These are phyloP conservation scores for Crocodylus rhombifer DNA, from an alignment of 2,797 vertebrate genomes.

Conservation along the genomic window DNA sequence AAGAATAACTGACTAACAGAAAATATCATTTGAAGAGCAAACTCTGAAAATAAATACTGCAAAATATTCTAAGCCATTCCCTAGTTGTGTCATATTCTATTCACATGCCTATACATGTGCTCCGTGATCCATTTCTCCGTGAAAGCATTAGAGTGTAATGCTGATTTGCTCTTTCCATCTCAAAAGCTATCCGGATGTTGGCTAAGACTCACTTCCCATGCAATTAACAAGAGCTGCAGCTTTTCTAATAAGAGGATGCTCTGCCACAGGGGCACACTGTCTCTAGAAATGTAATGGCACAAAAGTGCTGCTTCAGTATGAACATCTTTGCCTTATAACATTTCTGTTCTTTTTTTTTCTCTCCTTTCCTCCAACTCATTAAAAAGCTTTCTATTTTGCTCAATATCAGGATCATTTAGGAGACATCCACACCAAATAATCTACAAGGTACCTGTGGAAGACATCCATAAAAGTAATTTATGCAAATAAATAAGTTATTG, in stretches of 20 bases:
- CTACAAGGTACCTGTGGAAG: not conserved
- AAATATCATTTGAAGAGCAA: not conserved
- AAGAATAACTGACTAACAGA: not conserved
- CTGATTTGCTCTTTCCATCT: not conserved
- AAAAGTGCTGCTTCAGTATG: not conserved
- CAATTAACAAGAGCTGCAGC: not conserved
- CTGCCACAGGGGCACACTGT: not conserved
- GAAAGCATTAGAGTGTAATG: not conserved
- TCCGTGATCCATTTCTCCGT: not conserved
- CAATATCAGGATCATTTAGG: not conserved
- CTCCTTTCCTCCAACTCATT: not conserved
- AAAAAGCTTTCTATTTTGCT: not conserved
- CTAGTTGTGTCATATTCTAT: not conserved
- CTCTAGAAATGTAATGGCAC: not conserved
- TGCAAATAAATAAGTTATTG: not conserved
- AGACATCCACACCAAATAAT: not conserved
- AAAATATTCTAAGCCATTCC: not conserved
- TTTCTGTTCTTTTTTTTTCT: not conserved
- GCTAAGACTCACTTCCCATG: not conserved
- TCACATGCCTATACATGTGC: not conserved
- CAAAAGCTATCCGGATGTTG: not conserved
- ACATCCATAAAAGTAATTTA: not conserved
- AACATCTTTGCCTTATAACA: not conserved
- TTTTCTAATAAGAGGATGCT: not conserved
- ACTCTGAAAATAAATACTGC: not conserved